These are phyloP conservation scores for Xestia c-nigrum DNA, from an alignment of 2,888 invertebrate genomes.

Conservation along the genomic window DNA sequence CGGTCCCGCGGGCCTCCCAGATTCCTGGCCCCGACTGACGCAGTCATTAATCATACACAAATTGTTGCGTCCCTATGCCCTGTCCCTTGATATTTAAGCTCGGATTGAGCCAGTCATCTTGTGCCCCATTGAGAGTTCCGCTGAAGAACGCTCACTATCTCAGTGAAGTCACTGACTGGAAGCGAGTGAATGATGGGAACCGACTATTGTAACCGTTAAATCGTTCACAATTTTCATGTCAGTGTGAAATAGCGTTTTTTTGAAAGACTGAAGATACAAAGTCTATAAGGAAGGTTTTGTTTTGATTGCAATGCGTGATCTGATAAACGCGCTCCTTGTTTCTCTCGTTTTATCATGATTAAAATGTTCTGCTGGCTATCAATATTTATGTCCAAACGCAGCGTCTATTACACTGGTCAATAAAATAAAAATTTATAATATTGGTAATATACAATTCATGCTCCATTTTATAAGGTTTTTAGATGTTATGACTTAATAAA, in stretches of 20 bases:
- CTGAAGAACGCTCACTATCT: constrained; percentile 72
- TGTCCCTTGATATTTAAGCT: constrained; percentile 78
- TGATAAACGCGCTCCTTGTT: neutral
- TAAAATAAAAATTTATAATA: constrained; percentile 47
- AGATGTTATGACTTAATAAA: constrained; percentile 63
- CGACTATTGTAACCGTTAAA: constrained; percentile 54
- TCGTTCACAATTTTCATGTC: constrained; percentile 38
- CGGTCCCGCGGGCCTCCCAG: constrained; percentile 76
- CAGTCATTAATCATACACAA: constrained; percentile 69
- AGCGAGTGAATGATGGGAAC: constrained; percentile 70
- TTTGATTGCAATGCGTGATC: neutral
- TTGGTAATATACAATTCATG: constrained; percentile 50
- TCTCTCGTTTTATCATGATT: neutral
- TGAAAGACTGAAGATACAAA: neutral
- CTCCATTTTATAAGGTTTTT: constrained; percentile 54
- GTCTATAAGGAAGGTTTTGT: neutral
- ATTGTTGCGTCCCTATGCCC: constrained; percentile 68
- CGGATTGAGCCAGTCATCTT: constrained; percentile 84
- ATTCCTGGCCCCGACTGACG: constrained; percentile 53
- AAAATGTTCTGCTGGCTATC: neutral
- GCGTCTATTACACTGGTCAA: constrained; percentile 16
- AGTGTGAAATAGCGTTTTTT: constrained; percentile 48
- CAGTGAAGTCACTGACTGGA: constrained; percentile 61
- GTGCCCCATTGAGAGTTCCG: constrained; percentile 73
- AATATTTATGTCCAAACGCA: constrained; percentile 20